Base-by-base conservation (phyloP, 2,888 invertebrate genomes). In the Hirtodrosophila confusa region DNA sequence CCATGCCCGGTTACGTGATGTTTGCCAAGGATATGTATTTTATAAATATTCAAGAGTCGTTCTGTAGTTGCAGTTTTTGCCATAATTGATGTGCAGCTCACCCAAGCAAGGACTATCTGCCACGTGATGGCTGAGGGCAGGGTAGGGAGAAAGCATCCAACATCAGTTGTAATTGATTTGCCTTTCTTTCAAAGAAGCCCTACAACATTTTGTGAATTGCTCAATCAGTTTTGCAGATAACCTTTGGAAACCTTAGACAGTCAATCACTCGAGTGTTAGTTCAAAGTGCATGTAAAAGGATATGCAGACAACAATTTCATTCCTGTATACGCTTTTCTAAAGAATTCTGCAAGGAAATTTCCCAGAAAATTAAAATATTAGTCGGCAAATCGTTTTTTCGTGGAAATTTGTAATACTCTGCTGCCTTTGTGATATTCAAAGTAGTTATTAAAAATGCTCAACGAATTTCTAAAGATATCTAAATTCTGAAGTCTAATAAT, bases 1-100 rank as follows among this genome's bases (percentile, higher is more conserved):
- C 73, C 67, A 44, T 40, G 45, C 49, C 36, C 37, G 23, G 63
- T 63, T 75, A 78, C 77, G 77, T 78, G 77, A 78, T 78, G 47
- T 72, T 61, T 56, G 24, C 64, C 55, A 49, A 33, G 49, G 40
- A 43, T 45, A 31, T 36, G 11, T 39, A 41, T 62, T 67, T 64
- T 75, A 78, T 78, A 75, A 75, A 78, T 78, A 78, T 78, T 78
- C 78, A 78, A 69, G 53, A 66, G 65, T 57, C 58, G 11, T 50
- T 44, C 50, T 47, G 37, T 44, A 41, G 49, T 41, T 58, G 7
- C 51, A 47, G 31, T 53, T 27, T 41, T 56, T 29, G 27, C 37
- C 56, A 69, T 78, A 78, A 76, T 78, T 78, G 78, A 75, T 76
- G 75, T 31, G 31, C 31, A 8, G 9, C 27, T 3, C 31, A 6